A percentile compares a stretch with the other conserved stretches of the same genome.
These are phyloP conservation scores for Alcis repandata DNA, from an alignment of 2,888 invertebrate genomes.

Conservation along the genomic window DNA sequence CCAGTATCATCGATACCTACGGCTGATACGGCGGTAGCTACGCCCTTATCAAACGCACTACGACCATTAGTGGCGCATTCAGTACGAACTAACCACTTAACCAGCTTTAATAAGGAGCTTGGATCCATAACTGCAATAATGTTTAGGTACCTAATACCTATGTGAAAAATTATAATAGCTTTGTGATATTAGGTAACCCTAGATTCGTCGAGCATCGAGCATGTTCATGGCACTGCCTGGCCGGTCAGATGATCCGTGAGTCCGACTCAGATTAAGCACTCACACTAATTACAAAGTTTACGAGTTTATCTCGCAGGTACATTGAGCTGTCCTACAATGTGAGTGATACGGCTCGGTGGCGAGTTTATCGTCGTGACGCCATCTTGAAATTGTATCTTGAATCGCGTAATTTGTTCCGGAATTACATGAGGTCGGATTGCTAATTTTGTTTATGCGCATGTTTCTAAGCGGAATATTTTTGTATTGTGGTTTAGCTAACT, in stretches of 20 bases:
- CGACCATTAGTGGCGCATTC: no score
- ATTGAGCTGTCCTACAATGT: conserved; percentile 68
- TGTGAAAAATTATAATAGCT: no score
- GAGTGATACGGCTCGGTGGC: conserved; percentile 55
- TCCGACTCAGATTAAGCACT: conserved; percentile 57
- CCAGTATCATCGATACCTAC: no score
- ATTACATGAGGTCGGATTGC: conserved; percentile 24
- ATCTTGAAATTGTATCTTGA: conserved; percentile 50
- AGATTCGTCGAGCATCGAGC: no score
- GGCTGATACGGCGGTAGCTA: no score
- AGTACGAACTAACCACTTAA: no score
- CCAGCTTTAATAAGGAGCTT: no score
- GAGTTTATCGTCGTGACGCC: conserved; percentile 56
- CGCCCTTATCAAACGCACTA: no score
- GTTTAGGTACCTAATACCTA: no score
- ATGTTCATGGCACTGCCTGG: no score
- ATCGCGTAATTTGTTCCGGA: conserved; percentile 35
- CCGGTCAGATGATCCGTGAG: conserved; percentile 45
- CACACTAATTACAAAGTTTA: conserved; percentile 72
- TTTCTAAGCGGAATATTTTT: conserved; percentile 7
- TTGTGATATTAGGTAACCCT: no score
- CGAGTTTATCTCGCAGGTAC: conserved; percentile 60
- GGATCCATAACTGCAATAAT: no score
- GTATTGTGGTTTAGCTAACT: background rate
- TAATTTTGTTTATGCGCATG: conserved; percentile 37